phyloP scores from a whole-genome alignment of 2,888 invertebrate genomes.

The Drosophila birchii region DNA sequence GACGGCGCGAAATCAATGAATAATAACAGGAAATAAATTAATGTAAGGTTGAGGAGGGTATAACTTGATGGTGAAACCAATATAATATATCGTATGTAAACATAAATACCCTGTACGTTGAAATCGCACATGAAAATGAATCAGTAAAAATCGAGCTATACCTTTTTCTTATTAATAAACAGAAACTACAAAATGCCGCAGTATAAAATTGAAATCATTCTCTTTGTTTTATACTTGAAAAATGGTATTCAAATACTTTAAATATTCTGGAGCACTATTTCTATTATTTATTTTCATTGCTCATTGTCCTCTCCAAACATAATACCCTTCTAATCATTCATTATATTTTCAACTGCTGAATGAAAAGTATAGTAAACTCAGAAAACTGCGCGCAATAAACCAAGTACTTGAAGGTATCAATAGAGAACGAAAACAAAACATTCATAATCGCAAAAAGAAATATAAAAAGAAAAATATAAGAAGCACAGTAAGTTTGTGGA shows the following conservation, averaged over 20 bases:
- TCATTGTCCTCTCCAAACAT: neutral
- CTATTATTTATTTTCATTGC: neutral
- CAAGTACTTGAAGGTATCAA: constrained; percentile 3
- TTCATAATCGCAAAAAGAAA: constrained; percentile 1
- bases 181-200: neutral
- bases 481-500: constrained; percentile 11
- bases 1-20: constrained; percentile 8
- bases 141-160: neutral
- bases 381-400: constrained; percentile 10
- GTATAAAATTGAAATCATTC: no score
- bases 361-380: no score
- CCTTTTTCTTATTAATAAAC: neutral
- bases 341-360: neutral
- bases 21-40: constrained; percentile 35
- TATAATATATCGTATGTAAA: neutral
- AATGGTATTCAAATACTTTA: neutral
- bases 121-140: neutral
- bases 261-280: neutral
- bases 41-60: constrained; percentile 1
- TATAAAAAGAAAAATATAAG: neutral
- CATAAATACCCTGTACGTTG: constrained; percentile 13
- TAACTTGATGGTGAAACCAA: constrained; percentile 31
- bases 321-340: no score
- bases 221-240: neutral
- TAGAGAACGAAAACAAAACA: constrained; percentile 9